Evolutionary conservation across 2,888 invertebrate genomes (phyloP).

Genomic region (Euzophera pinguis): DNA sequence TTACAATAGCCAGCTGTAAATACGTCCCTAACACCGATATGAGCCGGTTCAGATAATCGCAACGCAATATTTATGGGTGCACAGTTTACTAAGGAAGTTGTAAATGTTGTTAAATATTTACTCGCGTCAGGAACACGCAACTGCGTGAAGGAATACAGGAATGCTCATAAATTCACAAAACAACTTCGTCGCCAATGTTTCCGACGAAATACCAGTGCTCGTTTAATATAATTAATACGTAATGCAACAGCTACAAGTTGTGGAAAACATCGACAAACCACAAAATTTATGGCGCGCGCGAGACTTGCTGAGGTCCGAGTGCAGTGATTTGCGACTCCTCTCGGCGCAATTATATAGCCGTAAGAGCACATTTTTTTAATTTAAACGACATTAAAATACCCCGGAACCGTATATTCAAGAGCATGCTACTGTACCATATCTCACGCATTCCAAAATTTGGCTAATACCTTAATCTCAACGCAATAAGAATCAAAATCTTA

Average conservation of each 20-base stretch:
- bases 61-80: slow-evolving; percentile 35
- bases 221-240: slow-evolving; percentile 26
- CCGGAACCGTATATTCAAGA: slow-evolving; percentile 64
- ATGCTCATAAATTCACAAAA: slow-evolving; percentile 19
- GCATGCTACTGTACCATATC: slow-evolving; percentile 54
- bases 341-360: slow-evolving; percentile 49
- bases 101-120: slow-evolving; percentile 32
- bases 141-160: slow-evolving; percentile 21
- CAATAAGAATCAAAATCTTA: slow-evolving; percentile 48
- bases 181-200: slow-evolving; percentile 22
- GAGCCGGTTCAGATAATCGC: slow-evolving; percentile 46
- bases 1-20: slow-evolving; percentile 51
- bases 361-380: slow-evolving; percentile 51
- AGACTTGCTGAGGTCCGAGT: slow-evolving; percentile 12
- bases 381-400: slow-evolving; percentile 67
- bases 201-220: slow-evolving; percentile 31
- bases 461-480: slow-evolving; percentile 43
- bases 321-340: slow-evolving; percentile 48
- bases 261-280: slow-evolving; percentile 20
- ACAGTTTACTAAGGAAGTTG: slow-evolving; percentile 38
- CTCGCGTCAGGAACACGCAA: slow-evolving; percentile 23
- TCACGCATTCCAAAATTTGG: slow-evolving; percentile 46
- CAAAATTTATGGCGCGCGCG: slow-evolving; percentile 21
- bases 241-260: slow-evolving; percentile 13
- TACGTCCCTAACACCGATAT: slow-evolving; percentile 37